Base-by-base conservation (phyloP, 2,797 vertebrate genomes). In the Danio choprae region DNA sequence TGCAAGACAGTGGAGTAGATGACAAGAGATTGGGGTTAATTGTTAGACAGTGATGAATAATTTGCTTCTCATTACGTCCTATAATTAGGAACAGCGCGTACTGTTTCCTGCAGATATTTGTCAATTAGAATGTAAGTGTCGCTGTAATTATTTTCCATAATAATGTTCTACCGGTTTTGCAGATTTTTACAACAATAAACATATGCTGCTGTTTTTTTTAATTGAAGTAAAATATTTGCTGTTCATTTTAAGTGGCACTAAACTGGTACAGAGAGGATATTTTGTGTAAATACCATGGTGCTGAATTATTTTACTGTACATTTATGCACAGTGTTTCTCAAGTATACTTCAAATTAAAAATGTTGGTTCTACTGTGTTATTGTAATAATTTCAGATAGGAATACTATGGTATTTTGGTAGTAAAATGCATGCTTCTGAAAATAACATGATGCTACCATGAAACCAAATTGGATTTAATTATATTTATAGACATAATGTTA, bases 1-100 rank as follows among this genome's bases (percentile, higher is more conserved):
- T 22, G 51, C n/a, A 41, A 58, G 75, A 77, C 55, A 4, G 69
- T 72, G 53, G 51, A 51, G 46, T 40, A 63, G 43, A 51, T 10
- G 20, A 71, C 46, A 36, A 40, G 60, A 59, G 53, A 53, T 58
- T 50, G 77, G 20, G 51, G 58, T 44, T 76, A 79, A 80, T 76
- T 83, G 43, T 56, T 59, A 41, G 50, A 46, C 74, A 70, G 73
- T 71, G 46, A 41, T 67, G 67, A 60, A 71, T 53, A 53, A 72
- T 68, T 20, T 22, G 48, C 43, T 75, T 63, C 38, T 74, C 11
- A 65, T 80, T 83, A 59, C 40, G 8, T 29, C 16, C 40, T 63
- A 63, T 20, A 43, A 56, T 63, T 59, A 81, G 48, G 40, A 48
- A 20, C 60, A 44, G 11, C 38, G 40, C 41, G 18, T 48, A 10